Conservation (phyloP, 2,888 invertebrate genomes). For the Pocota personata region DNA sequence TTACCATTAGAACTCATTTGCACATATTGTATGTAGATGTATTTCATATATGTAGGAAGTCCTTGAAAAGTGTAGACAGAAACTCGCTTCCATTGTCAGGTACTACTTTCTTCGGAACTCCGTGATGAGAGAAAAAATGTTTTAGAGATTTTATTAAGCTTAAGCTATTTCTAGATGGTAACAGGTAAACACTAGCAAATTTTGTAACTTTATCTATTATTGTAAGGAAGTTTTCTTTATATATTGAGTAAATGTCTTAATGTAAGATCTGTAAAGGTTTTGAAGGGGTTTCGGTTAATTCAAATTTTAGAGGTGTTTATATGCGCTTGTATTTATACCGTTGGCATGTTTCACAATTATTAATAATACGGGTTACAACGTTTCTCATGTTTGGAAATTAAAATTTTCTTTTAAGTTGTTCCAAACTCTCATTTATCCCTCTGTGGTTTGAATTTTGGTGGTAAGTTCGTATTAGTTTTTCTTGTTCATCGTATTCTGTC, state of each 20-base stretch:
- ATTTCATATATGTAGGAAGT: no score
- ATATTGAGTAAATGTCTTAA: not conserved
- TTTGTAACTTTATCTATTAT: not conserved
- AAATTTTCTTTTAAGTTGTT: constrained; percentile 33
- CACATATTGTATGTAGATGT: no score
- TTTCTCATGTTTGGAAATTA: constrained; percentile 54
- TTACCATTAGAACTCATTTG: no score
- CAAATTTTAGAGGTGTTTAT: constrained; percentile 23
- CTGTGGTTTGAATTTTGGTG: constrained; percentile 35
- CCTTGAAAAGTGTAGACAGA: no score
- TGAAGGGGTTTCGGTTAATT: constrained; percentile 1
- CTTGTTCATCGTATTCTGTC: not conserved
- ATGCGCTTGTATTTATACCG: not conserved
- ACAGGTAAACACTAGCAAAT: not conserved
- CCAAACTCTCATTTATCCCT: constrained; percentile 28
- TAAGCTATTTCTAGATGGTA: not conserved
- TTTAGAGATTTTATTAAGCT: not conserved
- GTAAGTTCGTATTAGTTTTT: constrained; percentile 31
- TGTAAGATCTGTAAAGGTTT: not conserved
- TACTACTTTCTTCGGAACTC: not conserved
- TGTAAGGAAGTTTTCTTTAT: not conserved
- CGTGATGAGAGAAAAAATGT: no score
- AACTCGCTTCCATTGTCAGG: no score
- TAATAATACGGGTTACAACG: constrained; percentile 14
- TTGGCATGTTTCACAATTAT: constrained; percentile 49